Evolutionary conservation across 2,797 vertebrate genomes (phyloP), one percentile per base, ranked within the genome.

Genomic region (Tokudaia muenninki): DNA sequence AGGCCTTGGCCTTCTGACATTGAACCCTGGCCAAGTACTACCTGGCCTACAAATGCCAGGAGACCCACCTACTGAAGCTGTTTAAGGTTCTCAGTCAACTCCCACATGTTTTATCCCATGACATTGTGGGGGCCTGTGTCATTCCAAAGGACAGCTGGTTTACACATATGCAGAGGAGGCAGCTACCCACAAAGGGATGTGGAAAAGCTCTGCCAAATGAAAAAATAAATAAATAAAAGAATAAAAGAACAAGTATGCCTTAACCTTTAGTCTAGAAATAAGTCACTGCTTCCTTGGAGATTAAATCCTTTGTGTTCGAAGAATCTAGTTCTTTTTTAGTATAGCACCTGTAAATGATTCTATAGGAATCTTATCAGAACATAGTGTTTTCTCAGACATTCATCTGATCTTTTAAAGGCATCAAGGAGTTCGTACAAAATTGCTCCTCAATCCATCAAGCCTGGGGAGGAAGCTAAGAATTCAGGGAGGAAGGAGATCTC

Each of bases 121-220:
- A 97, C 96, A 97, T 74, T 84, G 92, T 91, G 95, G 96, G 82
- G 97, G 96, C 96, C 83, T 96, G 92, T 98, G 97, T 97, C 97
- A 97, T 97, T 95, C 90, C 65, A 57, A 87, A 97, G 94, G 95
- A 97, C 97, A 98, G 97, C 96, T 98, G 97, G 95, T 97, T 97
- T 97, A 97, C 55, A 11, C 97, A 96, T 96, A 97, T 94, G 95
- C 96, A 97, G 96, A 97, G 96, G 96, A 97, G 97, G 95, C 83
- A 95, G 95, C 97, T 97, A 95, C 97, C 97, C 97, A 97, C 95
- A 94, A 97, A 96, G 91, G 63, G 83, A 97, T 90, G 94, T 96
- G 95, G 92, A 87, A 92, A 96, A 91, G 83, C 91, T 87, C 91
- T 95, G 95, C 83, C 57, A 95, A 97, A 94, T 88, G 88, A 47